Evolutionary conservation across 2,113 vertebrate genomes (phyloP), one percentile per base, ranked within the genome.

Genomic region (Ramphastos sulfuratus): DNA sequence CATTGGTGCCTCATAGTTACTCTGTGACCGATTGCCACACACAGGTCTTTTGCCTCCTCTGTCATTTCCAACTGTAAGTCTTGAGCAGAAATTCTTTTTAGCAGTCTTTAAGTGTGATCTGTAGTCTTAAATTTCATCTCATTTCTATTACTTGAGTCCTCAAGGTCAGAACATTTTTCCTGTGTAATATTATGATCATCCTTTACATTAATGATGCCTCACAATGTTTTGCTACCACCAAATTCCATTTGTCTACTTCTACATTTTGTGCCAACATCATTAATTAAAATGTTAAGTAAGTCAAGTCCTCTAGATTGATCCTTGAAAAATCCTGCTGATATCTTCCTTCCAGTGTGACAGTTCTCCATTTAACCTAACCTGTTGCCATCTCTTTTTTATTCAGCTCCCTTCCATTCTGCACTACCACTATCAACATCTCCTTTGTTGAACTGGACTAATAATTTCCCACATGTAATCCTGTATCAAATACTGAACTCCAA

Each of bases 21-120:
- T 87, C 65, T 64, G 52, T 71, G 73, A 91, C 72, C 94, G 85
- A 93, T 75, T 59, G 72, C 73, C 85, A 88, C 58, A 94, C 85
- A 67, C 65, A 71, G 76, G 80, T 93, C 73, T 95, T 96, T 92
- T 78, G 69, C 88, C 92, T 95, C 80, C 87, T 94, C 96, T 88
- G 70, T 91, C 25, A 0, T 93, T 94, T 93, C 81, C 94, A 90
- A 67, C 80, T 81, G 92, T 87, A 94, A 91, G 67, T 86, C 69
- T 81, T 52, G 33, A 56, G 72, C 33, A 95, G 76, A 94, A 92
- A 93, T 92, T 93, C 85, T 78, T 92, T 91, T 75, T 56, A 95
- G 89, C 82, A 93, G 82, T 42, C 76, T 48, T 74, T 67, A 95
- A 92, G 69, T 90, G 69, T 61, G 42, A 88, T 67, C 69, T 4